Evolutionary conservation across 2,797 vertebrate species (phyloP), one percentile per base, ranked within the genome.

Genomic region (Siniperca obscura): DNA sequence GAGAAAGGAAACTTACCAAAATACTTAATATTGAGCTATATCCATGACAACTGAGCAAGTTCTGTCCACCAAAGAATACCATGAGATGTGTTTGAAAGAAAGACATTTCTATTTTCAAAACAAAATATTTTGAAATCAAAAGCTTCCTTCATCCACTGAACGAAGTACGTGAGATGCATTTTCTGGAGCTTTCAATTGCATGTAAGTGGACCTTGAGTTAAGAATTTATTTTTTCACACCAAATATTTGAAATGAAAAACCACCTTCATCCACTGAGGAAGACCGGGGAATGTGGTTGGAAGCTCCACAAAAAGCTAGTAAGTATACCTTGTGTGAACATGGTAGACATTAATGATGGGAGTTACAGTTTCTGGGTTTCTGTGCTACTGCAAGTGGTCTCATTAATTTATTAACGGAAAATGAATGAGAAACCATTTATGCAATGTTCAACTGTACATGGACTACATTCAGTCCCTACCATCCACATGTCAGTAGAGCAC

Each of bases 401-500:
- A 69, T 77, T 55, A 2, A 62, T 82, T 74, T 60, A 36, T 59
- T 25, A 40, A 52, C 65, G 25, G 19, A 57, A 56, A 62, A 50
- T 50, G 3, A 85, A 80, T 30, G 38, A 40, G 27, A 74, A 60
- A 21, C 21, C 48, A 17, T 55, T 65, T 4, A 1, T 36, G 50
- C 67, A 46, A 34, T 22, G 64, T n/a, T 61, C 78, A 34, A 6
- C 30, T 62, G 60, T 52, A 36, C 36, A 25, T 1, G 34, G 40
- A 67, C 70, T 4, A 11, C 38, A 44, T 61, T 75, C 69, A 74
- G 40, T 82, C 16, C 59, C 60, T 10, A 7, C 38, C 60, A 3
- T 62, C 56, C 66, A 55, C 62, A 27, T 30, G 72, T 76, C 81
- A 56, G 77, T 16, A 9, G 79, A 66, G 76, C 21, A 5, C 73